These are phyloP conservation scores for Musca vetustissima DNA, from an alignment of 1,140 invertebrate species.

Conservation along the genomic window DNA sequence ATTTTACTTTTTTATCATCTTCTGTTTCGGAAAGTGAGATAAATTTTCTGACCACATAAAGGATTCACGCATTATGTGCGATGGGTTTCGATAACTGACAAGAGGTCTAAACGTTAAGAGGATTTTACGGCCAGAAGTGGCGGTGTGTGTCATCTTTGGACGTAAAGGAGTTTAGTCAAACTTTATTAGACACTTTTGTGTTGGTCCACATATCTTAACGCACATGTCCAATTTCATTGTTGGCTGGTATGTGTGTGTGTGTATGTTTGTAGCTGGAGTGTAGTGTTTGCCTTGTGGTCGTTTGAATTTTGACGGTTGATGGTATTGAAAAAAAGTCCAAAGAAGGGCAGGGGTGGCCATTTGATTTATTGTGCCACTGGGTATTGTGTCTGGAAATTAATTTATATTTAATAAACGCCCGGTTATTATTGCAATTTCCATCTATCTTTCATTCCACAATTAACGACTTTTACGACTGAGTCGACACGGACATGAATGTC, in stretches of 20 bases:
- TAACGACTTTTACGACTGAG: no score
- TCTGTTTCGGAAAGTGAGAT: no score
- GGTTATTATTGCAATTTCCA: no score
- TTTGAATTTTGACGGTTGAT: conserved; percentile 1
- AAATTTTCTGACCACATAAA: no score
- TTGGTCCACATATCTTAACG: neutral
- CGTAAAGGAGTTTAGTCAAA: neutral
- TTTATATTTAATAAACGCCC: conserved; percentile 15
- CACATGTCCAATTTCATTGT: neutral
- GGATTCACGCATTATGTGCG: neutral
- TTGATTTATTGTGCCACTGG: conserved; percentile 9
- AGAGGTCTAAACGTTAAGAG: neutral
- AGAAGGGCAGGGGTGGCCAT: neutral
- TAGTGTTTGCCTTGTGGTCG: neutral
- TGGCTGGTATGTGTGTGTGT: neutral
- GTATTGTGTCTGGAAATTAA: conserved; percentile 12
- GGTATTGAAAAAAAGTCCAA: neutral
- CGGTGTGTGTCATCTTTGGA: neutral
- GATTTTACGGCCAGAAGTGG: neutral
- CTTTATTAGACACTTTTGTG: conserved; percentile 16
- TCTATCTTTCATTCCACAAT: no score
- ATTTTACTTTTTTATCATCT: no score
- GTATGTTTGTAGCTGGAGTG: no score
- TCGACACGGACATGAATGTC: neutral
- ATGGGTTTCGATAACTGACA: conserved; percentile 8